Percentiles rank a stretch among this genome's conserved stretches.
phyloP scores from a whole-genome alignment of 2,113 vertebrate genomes.

The Epinephelus moara region DNA sequence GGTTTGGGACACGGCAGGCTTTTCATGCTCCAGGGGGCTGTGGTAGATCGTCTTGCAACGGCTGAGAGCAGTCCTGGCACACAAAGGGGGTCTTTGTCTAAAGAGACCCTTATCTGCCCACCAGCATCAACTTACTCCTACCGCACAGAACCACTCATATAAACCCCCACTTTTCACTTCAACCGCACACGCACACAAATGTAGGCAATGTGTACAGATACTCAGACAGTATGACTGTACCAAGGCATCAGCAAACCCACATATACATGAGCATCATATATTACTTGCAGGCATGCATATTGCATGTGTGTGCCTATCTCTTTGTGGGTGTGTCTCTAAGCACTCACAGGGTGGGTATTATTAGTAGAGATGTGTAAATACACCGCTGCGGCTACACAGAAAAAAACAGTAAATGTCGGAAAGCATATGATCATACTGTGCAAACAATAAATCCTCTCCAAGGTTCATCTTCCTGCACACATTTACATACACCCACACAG shows the following conservation, averaged over 20 bases:
- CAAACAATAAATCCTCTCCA: slow-evolving; percentile 57
- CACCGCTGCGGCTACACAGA: slow-evolving; percentile 14
- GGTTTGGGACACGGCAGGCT: slow-evolving; percentile 59
- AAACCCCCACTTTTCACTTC: slow-evolving; percentile 65
- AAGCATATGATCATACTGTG: slow-evolving; percentile 65
- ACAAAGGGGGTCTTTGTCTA: slow-evolving; percentile 73
- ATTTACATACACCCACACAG: slow-evolving; percentile 74
- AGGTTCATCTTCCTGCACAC: slow-evolving; percentile 58
- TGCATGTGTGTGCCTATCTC: not conserved
- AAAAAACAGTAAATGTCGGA: slow-evolving; percentile 24
- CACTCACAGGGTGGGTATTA: slow-evolving; percentile 15
- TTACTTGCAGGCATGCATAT: slow-evolving; percentile 17
- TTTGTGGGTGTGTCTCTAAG: not conserved
- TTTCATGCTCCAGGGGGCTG: slow-evolving; percentile 46
- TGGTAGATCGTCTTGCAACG: slow-evolving; percentile 65
- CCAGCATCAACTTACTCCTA: slow-evolving; percentile 66
- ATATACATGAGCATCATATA: not conserved
- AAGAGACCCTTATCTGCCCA: slow-evolving; percentile 65
- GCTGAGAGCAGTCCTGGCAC: slow-evolving; percentile 41
- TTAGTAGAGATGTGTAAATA: slow-evolving; percentile 44
- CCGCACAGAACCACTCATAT: slow-evolving; percentile 56
- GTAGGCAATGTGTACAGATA: not conserved
- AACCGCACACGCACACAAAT: slow-evolving; percentile 52
- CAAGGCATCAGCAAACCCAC: not conserved
- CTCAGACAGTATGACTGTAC: not conserved